phyloP scores from a whole-genome alignment of 2,888 invertebrate genomes.

The Scaptomyza parva region DNA sequence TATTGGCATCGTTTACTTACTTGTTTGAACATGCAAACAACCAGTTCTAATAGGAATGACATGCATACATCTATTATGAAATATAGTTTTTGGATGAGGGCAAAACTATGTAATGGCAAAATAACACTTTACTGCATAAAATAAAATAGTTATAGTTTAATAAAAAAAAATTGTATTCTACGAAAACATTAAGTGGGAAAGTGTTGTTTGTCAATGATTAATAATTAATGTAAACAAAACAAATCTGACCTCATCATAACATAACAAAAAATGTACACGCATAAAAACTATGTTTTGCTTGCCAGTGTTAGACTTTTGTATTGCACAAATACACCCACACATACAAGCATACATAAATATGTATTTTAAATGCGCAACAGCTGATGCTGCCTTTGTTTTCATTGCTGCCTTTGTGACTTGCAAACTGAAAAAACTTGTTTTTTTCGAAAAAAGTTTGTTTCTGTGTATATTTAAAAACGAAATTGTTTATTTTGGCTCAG shows the following conservation, averaged over 20 bases:
- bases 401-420: conserved; percentile 35
- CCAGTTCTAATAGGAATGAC: conserved; percentile 69
- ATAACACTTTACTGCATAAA: conserved; percentile 43
- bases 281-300: conserved; percentile 13
- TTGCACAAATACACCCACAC: conserved; percentile 11
- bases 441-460: conserved; percentile 29
- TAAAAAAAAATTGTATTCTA: background rate
- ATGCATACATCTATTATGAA: conserved; percentile 69
- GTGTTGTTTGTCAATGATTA: background rate
- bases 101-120: conserved; percentile 6
- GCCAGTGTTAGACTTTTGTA: conserved; percentile 34
- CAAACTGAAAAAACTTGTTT: conserved; percentile 61
- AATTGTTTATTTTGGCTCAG: conserved; percentile 59
- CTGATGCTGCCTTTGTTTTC: conserved; percentile 58
- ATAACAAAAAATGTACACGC: conserved; percentile 10
- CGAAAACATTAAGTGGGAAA: background rate
- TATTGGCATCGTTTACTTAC: conserved; percentile 51
- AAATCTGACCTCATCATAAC: conserved; percentile 37
- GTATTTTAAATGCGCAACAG: conserved; percentile 64
- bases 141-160: background rate
- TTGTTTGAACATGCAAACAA: conserved; percentile 75
- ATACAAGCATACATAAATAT: conserved; percentile 16
- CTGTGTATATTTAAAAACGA: conserved; percentile 19
- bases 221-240: background rate
- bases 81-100: conserved; percentile 36